Base-by-base conservation (phyloP, 2,797 vertebrate genomes). In the Erithacus rubecula region DNA sequence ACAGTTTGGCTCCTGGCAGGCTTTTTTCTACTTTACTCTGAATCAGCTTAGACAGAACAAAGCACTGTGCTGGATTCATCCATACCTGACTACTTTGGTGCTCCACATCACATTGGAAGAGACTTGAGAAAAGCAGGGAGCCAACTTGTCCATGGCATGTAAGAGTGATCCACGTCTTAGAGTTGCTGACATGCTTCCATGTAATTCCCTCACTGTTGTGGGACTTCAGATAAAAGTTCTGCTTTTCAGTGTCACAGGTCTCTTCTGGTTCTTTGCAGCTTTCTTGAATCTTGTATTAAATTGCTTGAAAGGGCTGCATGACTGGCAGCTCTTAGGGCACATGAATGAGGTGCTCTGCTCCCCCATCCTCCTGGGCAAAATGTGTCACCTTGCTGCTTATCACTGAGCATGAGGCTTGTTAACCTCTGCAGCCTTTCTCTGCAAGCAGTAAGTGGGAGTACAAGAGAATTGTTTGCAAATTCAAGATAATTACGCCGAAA, bases 111-210 rank as follows among this genome's bases (percentile, higher is more conserved):
- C 17, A 32, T 30, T 30, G 34, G 9, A n/a, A 43, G 17, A 22
- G 34, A 47, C 43, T 72, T 1, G 1, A 52, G 67, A 47, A 82
- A 72, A 76, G 22, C 17, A 84, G 14, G 15, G 30, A 84, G 4
- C 12, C 4, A 5, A 20, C 43, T 87, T 46, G 13, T 30, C 34
- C 5, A 0, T 24, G 59, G 30, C 32, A 18, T 5, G 0, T 32
- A 10, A 46, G 10, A 34, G 16, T 27, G 39, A 83, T 39, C 30
- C 11, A 24, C 3, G 0, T 36, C 55, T 74, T 39, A 13, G 15
- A 44, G 71, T 0, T 76, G 60, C 37, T 67, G 53, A 87, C 41
- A 34, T 64, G n/a, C 17, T 64, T 46, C 67, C 34, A 4, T 24
- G 13, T 41, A 43, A 83, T 60, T 89, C 34, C 32, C 15, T 76